phyloP scores from a whole-genome alignment of 2,797 vertebrate species.

The Tokudaia tokunoshimensis region DNA sequence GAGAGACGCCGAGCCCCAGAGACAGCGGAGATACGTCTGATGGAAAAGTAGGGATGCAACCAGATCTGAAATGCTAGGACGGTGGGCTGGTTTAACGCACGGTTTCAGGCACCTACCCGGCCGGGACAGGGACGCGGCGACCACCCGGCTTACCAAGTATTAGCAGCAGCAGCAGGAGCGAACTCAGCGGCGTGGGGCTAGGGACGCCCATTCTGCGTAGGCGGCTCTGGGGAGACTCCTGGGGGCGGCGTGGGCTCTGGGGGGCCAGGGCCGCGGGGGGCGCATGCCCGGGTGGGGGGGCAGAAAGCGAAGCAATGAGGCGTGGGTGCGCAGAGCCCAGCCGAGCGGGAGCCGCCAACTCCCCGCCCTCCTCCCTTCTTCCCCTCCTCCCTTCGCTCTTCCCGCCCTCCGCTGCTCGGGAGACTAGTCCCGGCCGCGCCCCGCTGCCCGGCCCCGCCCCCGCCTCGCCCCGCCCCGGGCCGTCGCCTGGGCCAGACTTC shows the following conservation, averaged over 20 bases:
- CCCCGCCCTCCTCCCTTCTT: conserved; percentile 44
- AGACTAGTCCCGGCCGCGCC: conserved; percentile 36
- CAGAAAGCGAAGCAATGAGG: conserved; percentile 51
- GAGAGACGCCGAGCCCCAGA: background rate
- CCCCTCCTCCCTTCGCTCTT: background rate
- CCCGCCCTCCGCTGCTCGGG: background rate
- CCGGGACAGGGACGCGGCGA: background rate
- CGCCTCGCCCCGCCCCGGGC: background rate
- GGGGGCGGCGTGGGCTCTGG: conserved; percentile 65
- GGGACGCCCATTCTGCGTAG: conserved; percentile 77
- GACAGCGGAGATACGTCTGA: background rate
- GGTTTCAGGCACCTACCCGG: conserved; percentile 39
- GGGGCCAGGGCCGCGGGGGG: conserved; percentile 64
- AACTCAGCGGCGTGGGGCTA: conserved; percentile 1
- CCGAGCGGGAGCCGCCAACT: conserved; percentile 8
- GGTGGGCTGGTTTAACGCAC: background rate
- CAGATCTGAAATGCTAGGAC: background rate
- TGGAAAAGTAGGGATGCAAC: background rate
- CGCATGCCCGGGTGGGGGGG: conserved; percentile 78
- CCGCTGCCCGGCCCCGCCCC: conserved; percentile 2
- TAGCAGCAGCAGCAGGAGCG: conserved; percentile 38
- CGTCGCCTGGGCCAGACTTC: background rate
- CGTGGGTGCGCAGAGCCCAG: conserved; percentile 42
- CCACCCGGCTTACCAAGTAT: conserved; percentile 79
- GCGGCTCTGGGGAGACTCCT: conserved; percentile 48